Evolutionary conservation across 2,113 vertebrate species (phyloP).

Genomic region (Bubo scandiacus): DNA sequence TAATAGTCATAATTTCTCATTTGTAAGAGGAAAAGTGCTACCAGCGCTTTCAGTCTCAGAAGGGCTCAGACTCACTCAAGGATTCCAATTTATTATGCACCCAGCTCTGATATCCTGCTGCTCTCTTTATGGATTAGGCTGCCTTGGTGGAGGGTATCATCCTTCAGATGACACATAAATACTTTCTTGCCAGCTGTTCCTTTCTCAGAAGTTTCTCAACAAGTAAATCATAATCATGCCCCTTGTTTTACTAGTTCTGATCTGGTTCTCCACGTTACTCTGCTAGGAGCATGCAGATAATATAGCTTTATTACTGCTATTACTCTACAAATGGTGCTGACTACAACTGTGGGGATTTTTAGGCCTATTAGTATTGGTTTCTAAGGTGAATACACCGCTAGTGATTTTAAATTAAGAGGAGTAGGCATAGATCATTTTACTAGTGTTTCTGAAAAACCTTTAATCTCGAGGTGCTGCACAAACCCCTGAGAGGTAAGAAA

Average conservation of each 20-base stretch:
- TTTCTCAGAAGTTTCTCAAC: slow-evolving; percentile 3
- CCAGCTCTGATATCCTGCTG: slow-evolving; percentile 41
- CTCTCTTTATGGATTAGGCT: slow-evolving; percentile 47
- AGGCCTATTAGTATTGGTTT: neutral
- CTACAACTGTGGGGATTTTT: neutral
- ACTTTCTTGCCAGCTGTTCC: slow-evolving; percentile 47
- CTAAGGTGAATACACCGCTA: neutral
- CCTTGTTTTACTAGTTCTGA: neutral
- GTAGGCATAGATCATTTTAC: neutral
- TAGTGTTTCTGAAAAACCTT: neutral
- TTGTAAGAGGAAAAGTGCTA: slow-evolving; percentile 48
- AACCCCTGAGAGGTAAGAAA: neutral
- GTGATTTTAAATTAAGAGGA: neutral
- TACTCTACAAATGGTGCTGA: neutral
- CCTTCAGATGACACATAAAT: slow-evolving; percentile 42
- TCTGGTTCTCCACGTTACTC: neutral
- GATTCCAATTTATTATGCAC: slow-evolving; percentile 57
- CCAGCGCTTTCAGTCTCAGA: slow-evolving; percentile 5
- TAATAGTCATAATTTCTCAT: slow-evolving; percentile 67
- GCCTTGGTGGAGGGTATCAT: slow-evolving; percentile 40
- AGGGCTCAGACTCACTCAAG: slow-evolving; percentile 47
- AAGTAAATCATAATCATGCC: neutral
- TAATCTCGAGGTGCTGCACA: neutral
- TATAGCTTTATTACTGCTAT: neutral
- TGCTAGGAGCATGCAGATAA: neutral